phyloP scores from a whole-genome alignment of 2,797 vertebrate genomes.

The Enteromius mattozi region DNA sequence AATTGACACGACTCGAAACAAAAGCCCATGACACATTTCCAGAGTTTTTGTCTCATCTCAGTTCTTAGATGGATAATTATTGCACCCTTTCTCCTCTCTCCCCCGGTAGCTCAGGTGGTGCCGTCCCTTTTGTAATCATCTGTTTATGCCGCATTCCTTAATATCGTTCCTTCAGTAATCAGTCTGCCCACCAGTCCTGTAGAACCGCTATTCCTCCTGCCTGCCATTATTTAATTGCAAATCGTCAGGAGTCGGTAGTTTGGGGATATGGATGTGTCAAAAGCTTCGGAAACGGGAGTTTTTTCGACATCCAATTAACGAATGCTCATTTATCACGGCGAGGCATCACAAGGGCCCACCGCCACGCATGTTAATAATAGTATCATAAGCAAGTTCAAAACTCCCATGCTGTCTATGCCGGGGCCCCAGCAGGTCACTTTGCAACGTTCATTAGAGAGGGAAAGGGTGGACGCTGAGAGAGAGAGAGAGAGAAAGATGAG shows the following conservation, averaged over 20 bases:
- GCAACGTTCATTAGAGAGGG: constrained; percentile 53
- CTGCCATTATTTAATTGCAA: constrained; percentile 81
- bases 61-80: constrained; percentile 33
- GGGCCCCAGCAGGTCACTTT: constrained; percentile 46
- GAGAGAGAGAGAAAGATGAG: constrained; percentile 16
- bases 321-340: constrained; percentile 86
- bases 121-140: constrained; percentile 70
- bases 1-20: constrained; percentile 31
- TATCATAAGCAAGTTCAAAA: constrained; percentile 71
- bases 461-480: constrained; percentile 33
- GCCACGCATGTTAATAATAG: constrained; percentile 83
- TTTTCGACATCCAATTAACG: constrained; percentile 87
- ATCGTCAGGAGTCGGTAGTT: constrained; percentile 66
- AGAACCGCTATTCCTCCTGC: constrained; percentile 72
- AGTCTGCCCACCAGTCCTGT: constrained; percentile 74
- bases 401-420: constrained; percentile 52
- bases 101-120: constrained; percentile 56
- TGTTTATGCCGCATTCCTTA: constrained; percentile 68
- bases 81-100: constrained; percentile 14
- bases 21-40: constrained; percentile 22
- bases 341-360: constrained; percentile 60
- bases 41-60: constrained; percentile 26
- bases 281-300: constrained; percentile 60
- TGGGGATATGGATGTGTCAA: constrained; percentile 62
- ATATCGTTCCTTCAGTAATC: constrained; percentile 74